A percentile compares a stretch with the other conserved stretches of the same genome.
Conservation (phyloP, 2,113 vertebrate genomes). For the Alectura lathami region DNA sequence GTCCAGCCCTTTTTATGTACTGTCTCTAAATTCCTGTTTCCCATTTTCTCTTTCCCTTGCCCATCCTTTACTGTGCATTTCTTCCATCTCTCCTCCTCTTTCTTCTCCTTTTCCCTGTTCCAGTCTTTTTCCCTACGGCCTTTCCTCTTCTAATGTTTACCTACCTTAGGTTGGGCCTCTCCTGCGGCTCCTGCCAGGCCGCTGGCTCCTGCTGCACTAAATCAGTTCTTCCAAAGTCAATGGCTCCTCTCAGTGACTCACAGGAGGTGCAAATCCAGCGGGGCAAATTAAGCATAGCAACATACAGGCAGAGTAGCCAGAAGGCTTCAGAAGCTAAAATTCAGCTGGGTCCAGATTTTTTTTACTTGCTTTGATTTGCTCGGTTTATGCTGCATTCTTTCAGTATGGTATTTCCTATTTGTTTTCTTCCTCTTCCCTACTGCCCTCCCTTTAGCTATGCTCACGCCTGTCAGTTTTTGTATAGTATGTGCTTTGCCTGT, state of each 20-base stretch:
- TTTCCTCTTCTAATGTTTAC: constrained; percentile 22
- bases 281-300: constrained; percentile 48
- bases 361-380: constrained; percentile 46
- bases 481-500: neutral
- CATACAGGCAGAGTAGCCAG: neutral
- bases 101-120: neutral
- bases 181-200: constrained; percentile 52
- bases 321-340: constrained; percentile 43
- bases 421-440: constrained; percentile 34
- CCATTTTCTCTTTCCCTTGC: neutral
- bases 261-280: constrained; percentile 68
- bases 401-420: constrained; percentile 42
- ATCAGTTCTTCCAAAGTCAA: constrained; percentile 61
- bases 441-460: neutral
- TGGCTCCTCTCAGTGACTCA: constrained; percentile 60
- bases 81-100: neutral
- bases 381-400: constrained; percentile 10
- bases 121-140: neutral
- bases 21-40: neutral
- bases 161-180: constrained; percentile 61
- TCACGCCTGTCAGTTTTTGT: neutral
- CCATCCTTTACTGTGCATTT: accelerated
- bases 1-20: neutral
- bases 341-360: constrained; percentile 19
- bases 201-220: constrained; percentile 63